A percentile compares a stretch with the other conserved stretches of the same genome.
Conservation (phyloP, 2,797 vertebrate species). For the Thripadectes ignobilis region DNA sequence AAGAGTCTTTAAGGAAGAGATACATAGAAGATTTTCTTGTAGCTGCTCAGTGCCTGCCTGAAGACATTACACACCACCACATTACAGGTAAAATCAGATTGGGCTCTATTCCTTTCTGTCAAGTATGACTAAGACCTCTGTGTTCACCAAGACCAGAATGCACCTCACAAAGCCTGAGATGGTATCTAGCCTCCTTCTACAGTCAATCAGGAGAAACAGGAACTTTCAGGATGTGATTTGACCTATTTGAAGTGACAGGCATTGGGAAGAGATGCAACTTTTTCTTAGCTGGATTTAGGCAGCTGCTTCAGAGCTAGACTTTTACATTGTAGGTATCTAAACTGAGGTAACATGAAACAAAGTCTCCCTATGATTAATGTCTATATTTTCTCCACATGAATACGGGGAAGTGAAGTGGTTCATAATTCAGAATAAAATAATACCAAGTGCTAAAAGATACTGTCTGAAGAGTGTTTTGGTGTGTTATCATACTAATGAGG, state of each 20-base stretch:
- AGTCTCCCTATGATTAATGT: not conserved
- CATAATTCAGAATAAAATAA: not conserved
- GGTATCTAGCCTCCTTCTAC: not conserved
- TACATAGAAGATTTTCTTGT: constrained; percentile 59
- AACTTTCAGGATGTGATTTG: not conserved
- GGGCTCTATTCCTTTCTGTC: not conserved
- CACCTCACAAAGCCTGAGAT: not conserved
- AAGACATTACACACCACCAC: constrained; percentile 20
- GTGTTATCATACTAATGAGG: not conserved
- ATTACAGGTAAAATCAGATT: constrained; percentile 74
- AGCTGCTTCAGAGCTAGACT: not conserved
- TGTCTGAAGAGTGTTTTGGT: not conserved
- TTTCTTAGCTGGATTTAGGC: not conserved
- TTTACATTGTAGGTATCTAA: not conserved
- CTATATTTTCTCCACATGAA: not conserved
- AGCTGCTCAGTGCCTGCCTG: constrained; percentile 73
- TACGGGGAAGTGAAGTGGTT: not conserved
- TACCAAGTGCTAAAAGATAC: not conserved
- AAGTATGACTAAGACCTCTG: not conserved
- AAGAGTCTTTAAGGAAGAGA: constrained; percentile 76
- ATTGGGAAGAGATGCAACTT: not conserved
- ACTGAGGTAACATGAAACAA: not conserved
- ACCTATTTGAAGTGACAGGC: not conserved
- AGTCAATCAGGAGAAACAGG: not conserved
- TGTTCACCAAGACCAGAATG: not conserved